These are phyloP conservation scores for Crotalus horridus DNA, from an alignment of 2,113 vertebrate species.

Conservation along the genomic window DNA sequence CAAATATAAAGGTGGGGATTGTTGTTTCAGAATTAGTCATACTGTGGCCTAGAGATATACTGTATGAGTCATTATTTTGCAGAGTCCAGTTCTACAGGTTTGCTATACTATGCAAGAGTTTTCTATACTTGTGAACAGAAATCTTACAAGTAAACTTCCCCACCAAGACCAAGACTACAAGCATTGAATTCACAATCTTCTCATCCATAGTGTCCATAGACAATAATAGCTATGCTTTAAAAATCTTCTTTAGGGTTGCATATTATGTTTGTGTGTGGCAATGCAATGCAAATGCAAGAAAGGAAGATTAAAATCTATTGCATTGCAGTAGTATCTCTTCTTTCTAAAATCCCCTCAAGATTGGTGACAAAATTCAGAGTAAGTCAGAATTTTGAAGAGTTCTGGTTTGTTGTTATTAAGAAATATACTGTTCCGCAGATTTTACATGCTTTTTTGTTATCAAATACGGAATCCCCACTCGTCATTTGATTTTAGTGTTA, in stretches of 20 bases:
- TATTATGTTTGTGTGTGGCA: background rate
- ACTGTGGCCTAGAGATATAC: background rate
- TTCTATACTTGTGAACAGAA: background rate
- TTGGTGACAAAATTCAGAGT: background rate
- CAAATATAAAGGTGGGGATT: background rate
- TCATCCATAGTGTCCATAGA: background rate
- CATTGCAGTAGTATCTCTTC: background rate
- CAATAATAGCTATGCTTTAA: background rate
- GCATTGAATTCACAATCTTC: background rate
- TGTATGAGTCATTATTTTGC: rapidly evolving
- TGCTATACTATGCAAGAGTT: background rate
- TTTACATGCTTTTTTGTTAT: background rate
- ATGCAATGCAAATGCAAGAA: background rate
- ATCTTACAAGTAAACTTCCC: background rate
- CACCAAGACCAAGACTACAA: background rate
- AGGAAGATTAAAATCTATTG: background rate
- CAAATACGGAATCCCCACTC: background rate
- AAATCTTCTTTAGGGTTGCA: background rate
- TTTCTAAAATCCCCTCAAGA: background rate
- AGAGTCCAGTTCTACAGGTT: background rate
- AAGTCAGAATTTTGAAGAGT: background rate
- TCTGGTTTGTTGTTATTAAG: background rate
- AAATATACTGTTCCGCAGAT: background rate
- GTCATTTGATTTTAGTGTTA: background rate
- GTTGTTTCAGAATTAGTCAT: background rate